phyloP scores from a whole-genome alignment of 2,113 vertebrate genomes.

The Pollimyrus isidori region DNA sequence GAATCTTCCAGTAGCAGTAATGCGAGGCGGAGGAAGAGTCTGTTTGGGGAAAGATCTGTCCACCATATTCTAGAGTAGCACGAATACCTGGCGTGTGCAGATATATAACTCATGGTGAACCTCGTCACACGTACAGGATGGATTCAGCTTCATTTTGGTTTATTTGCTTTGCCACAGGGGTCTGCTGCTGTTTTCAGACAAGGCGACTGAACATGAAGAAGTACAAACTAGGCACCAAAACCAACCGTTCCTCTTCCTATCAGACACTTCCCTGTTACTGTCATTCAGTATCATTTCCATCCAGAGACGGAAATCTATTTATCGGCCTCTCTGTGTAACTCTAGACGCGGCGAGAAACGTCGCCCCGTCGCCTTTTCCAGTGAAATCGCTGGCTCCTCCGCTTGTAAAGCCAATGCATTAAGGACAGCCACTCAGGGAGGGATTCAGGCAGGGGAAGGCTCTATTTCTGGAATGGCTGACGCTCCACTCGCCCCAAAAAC shows the following conservation, averaged over 20 bases:
- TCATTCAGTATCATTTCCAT: background rate
- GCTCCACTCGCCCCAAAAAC: constrained; percentile 24
- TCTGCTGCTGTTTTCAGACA: background rate
- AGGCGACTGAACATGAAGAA: background rate
- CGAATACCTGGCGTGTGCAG: background rate
- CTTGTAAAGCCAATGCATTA: constrained; percentile 35
- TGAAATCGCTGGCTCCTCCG: background rate
- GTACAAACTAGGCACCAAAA: background rate
- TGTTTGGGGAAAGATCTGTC: background rate
- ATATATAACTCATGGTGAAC: background rate
- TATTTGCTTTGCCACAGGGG: background rate
- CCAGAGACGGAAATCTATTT: background rate
- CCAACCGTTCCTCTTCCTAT: background rate
- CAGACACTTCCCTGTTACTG: background rate
- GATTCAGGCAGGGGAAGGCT: constrained; percentile 12
- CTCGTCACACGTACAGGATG: background rate
- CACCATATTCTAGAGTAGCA: background rate
- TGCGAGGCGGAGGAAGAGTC: background rate
- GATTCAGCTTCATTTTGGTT: background rate
- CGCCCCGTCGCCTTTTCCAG: background rate
- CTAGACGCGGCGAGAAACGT: background rate
- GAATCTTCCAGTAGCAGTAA: background rate
- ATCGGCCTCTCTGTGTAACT: background rate
- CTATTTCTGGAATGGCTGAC: constrained; percentile 26
- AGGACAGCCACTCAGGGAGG: constrained; percentile 52